Base-by-base conservation (phyloP, 2,888 invertebrate species). In the Hyposoter didymator region DNA sequence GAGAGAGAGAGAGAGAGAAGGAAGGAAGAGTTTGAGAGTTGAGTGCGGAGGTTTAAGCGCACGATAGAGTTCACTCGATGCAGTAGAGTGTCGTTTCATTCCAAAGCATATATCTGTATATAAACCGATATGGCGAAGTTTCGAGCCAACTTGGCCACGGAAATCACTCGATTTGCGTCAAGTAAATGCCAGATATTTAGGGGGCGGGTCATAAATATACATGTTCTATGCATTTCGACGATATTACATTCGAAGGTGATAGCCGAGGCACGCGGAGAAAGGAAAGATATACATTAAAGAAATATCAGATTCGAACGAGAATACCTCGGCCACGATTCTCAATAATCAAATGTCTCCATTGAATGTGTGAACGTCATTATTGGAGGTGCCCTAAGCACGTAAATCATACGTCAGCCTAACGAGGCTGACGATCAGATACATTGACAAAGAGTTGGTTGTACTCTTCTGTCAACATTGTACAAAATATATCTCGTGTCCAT, bases 141-240 rank as follows among this genome's bases (percentile, higher is more conserved):
- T 74, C 75, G 45, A 52, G 66, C 81, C 84, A 88, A 86, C 86
- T 88, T 88, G 81, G 84, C 73, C 75, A 78, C 86, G 82, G 83
- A 85, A 86, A 87, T 88, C 88, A 84, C 78, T 84, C 78, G 88
- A 87, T 87, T 87, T 88, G 87, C 78, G 84, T 84, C 81, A 45
- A 85, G 82, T 78, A 86, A 86, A 81, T 86, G 80, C 78, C 75
- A 81, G 84, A 81, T 84, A 86, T 85, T 86, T 74, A 75, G 73
- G 69, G 49, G 47, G 69, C 35, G 79, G 64, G 43, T 69, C 49
- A 47, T 62, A 76, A 66, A 81, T 80, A 59, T 59, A 66, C 45
- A 78, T 45, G 64, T 70, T 69, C 8, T 59, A 32, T 73, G 55
- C 19, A 80, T 45, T 59, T n/a, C 69, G 45, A 47, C 19, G 78